Percentiles rank a stretch among this genome's conserved stretches.
phyloP scores from a whole-genome alignment of 2,797 vertebrate genomes.

The Cheirogaleus major region DNA sequence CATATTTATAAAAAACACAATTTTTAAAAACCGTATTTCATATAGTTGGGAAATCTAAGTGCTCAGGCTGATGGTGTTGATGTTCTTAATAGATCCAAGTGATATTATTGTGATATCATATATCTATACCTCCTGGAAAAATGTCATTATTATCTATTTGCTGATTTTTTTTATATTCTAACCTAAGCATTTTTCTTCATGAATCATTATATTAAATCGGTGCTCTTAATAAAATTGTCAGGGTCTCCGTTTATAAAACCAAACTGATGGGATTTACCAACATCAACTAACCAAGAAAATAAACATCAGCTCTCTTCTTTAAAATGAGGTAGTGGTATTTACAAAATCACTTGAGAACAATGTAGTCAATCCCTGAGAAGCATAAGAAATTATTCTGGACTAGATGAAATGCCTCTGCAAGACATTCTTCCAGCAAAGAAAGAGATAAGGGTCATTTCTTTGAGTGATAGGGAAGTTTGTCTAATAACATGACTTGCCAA shows the following conservation, averaged over 20 bases:
- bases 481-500: conserved; percentile 22
- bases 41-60: neutral
- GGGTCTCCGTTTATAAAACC: conserved; percentile 22
- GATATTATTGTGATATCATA: neutral
- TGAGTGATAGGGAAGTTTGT: neutral
- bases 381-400: conserved; percentile 16
- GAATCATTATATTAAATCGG: neutral
- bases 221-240: conserved; percentile 8
- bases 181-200: conserved; percentile 12
- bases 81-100: neutral
- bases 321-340: neutral
- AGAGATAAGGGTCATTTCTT: conserved; percentile 51
- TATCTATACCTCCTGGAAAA: neutral
- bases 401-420: conserved; percentile 53
- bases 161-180: conserved; percentile 5
- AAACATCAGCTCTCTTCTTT: neutral
- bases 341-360: neutral
- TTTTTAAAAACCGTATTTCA: neutral
- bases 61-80: neutral
- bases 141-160: neutral
- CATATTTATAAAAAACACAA: neutral
- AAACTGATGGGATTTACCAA: conserved; percentile 18
- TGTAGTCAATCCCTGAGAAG: neutral
- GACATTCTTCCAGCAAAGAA: neutral
- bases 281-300: conserved; percentile 23